These are phyloP conservation scores for Rhagologus leucostigma DNA, from an alignment of 2,113 vertebrate species.

Conservation along the genomic window DNA sequence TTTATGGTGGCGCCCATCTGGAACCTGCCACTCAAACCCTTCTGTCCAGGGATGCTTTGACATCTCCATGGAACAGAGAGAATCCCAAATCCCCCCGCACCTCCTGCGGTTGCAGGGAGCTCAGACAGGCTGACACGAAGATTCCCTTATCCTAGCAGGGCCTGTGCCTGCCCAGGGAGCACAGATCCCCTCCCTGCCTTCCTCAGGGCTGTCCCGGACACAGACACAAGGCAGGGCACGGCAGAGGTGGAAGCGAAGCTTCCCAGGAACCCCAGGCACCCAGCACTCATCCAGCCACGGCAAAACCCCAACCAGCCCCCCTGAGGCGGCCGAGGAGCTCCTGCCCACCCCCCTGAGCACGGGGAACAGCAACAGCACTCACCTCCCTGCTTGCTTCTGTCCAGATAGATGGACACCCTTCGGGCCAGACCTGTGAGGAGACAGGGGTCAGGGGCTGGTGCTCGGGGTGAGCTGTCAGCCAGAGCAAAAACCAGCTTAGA, in stretches of 20 bases:
- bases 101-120: background rate
- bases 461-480: constrained; percentile 30
- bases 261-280: background rate
- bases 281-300: background rate
- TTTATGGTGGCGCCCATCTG: accelerated
- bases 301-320: background rate
- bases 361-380: constrained; percentile 70
- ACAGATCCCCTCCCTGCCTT: background rate
- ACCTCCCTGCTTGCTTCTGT: constrained; percentile 92
- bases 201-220: accelerated
- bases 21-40: background rate
- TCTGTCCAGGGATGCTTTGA: background rate
- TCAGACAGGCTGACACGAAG: accelerated
- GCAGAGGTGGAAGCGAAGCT: background rate
- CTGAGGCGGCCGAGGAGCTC: background rate
- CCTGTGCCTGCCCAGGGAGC: background rate
- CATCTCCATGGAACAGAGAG: background rate
- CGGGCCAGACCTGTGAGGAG: constrained; percentile 85
- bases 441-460: constrained; percentile 48
- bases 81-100: background rate
- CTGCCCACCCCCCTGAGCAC: background rate
- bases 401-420: constrained; percentile 90
- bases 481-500: background rate
- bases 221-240: background rate
- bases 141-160: background rate